Evolutionary conservation across 1,140 invertebrate species (phyloP).

Genomic region (Oedothorax gibbosus): DNA sequence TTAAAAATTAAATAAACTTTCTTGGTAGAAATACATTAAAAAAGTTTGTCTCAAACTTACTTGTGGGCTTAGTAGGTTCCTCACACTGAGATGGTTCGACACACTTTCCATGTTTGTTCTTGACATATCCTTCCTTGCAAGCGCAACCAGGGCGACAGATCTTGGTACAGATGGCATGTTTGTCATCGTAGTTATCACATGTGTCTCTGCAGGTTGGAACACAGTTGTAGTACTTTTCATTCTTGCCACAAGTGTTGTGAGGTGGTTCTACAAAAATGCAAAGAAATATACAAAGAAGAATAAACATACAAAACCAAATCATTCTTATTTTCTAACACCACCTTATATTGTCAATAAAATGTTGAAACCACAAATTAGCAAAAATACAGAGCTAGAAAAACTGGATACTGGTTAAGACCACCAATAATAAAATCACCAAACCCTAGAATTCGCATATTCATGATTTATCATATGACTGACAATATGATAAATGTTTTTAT

Average conservation of each 20-base stretch:
- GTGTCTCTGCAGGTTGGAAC: background rate
- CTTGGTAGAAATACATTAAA: background rate
- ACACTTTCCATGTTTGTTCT: background rate
- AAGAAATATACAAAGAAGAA: no score
- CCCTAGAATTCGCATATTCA: no score
- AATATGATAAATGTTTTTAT: no score
- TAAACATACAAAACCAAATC: no score
- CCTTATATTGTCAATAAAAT: no score
- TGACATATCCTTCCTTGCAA: slow-evolving; percentile 15
- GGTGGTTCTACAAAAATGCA: background rate
- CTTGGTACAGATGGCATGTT: background rate
- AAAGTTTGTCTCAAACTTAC: background rate
- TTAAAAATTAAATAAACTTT: no score
- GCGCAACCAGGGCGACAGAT: slow-evolving; percentile 10
- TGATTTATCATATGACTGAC: no score
- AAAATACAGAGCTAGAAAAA: no score
- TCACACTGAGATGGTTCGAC: background rate
- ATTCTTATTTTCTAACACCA: no score
- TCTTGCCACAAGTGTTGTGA: background rate
- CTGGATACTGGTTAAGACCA: no score
- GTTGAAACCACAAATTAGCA: no score
- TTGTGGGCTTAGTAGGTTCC: background rate
- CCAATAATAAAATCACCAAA: no score
- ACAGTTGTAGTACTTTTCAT: slow-evolving; percentile 6
- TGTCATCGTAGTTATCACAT: background rate